Percentiles rank a stretch among this genome's conserved stretches.
These are phyloP conservation scores for Coenonympha arcania DNA, from an alignment of 2,888 invertebrate genomes.

Conservation along the genomic window DNA sequence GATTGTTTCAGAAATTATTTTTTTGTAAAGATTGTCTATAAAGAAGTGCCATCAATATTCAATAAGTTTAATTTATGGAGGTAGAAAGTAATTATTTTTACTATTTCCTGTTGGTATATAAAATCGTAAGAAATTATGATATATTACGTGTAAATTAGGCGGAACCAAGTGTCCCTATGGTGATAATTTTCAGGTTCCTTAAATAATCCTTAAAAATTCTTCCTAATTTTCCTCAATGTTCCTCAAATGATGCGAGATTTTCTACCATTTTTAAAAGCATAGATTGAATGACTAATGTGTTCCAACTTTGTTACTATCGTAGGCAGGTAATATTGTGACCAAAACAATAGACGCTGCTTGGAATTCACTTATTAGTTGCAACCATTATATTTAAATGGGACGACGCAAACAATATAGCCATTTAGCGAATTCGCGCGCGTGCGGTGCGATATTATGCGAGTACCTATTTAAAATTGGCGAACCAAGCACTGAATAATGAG, in stretches of 20 bases:
- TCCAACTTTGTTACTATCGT: background rate
- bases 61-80: no score
- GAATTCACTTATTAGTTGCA: conserved; percentile 5
- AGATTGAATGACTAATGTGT: no score
- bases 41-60: background rate
- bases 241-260: no score
- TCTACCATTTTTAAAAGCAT: background rate
- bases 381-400: conserved; percentile 27
- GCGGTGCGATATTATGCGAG: conserved; percentile 42
- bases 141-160: background rate
- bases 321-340: background rate
- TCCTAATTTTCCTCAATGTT: no score
- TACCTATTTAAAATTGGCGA: conserved; percentile 36
- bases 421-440: conserved; percentile 32
- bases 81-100: no score
- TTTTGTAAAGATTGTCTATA: background rate
- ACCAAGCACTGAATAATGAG: conserved; percentile 50
- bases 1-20: background rate
- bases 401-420: conserved; percentile 25
- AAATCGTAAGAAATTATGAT: no score
- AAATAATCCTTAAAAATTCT: no score
- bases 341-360: conserved; percentile 2
- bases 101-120: no score
- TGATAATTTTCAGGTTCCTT: no score
- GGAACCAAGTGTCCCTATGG: no score